Conservation (phyloP, 2,888 invertebrate species). For the Salpingus planirostris region DNA sequence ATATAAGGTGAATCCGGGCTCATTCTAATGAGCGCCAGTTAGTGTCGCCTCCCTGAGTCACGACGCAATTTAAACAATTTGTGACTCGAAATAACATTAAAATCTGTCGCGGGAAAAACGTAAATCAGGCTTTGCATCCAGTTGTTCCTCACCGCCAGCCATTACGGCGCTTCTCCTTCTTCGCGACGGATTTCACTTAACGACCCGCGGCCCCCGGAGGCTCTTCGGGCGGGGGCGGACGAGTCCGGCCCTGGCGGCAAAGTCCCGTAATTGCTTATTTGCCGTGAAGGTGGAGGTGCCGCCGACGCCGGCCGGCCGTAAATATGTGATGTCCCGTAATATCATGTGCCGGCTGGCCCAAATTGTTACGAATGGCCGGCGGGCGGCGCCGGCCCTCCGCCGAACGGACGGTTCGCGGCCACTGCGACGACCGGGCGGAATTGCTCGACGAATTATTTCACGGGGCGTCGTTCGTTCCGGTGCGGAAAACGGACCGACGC, state of each 20-base stretch:
- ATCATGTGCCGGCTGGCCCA: constrained; percentile 44
- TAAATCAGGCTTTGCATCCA: constrained; percentile 45
- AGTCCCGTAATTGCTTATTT: constrained; percentile 38
- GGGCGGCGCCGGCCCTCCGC: constrained; percentile 22
- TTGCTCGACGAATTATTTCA: constrained; percentile 37
- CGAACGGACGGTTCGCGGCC: constrained; percentile 32
- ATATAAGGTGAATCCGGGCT: constrained; percentile 41
- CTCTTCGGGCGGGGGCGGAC: no score
- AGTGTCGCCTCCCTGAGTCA: constrained; percentile 45
- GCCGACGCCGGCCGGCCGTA: constrained; percentile 32
- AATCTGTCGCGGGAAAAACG: constrained; percentile 44
- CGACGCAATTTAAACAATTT: constrained; percentile 48
- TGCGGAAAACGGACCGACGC: constrained; percentile 16
- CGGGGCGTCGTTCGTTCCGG: constrained; percentile 26
- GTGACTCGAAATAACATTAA: constrained; percentile 47
- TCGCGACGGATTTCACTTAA: no score
- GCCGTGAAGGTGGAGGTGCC: constrained; percentile 24
- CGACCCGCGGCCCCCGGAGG: no score
- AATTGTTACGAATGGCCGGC: constrained; percentile 43
- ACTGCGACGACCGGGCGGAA: constrained; percentile 32
- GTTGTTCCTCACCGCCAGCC: constrained; percentile 27
- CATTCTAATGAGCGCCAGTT: constrained; percentile 44
- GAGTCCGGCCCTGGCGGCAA: no score
- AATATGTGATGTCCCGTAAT: constrained; percentile 44
- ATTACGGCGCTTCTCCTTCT: constrained; percentile 20